These are phyloP conservation scores for Nymphalis io DNA, from an alignment of 1,140 invertebrate genomes.

Conservation along the genomic window DNA sequence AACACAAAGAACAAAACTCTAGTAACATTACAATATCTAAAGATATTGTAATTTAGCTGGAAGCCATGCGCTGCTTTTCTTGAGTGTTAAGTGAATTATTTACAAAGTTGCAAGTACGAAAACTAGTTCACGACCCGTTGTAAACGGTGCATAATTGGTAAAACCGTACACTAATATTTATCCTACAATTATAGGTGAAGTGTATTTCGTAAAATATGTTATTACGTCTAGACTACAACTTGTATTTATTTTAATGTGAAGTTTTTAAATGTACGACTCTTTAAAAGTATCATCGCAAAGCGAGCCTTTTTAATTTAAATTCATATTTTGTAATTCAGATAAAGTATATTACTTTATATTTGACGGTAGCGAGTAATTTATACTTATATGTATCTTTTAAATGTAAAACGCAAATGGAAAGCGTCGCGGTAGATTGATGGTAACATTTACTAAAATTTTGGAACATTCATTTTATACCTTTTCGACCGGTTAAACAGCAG, in stretches of 20 bases:
- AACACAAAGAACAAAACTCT: too few species aligned
- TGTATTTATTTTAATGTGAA: slow-evolving; percentile 11
- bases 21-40: background rate
- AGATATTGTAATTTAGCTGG: slow-evolving; percentile 29
- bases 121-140: slow-evolving; percentile 30
- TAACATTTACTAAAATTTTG: slow-evolving; percentile 53
- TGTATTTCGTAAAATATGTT: slow-evolving; percentile 21
- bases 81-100: slow-evolving; percentile 21
- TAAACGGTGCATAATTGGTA: slow-evolving; percentile 31
- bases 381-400: slow-evolving; percentile 17
- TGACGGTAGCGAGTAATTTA: background rate
- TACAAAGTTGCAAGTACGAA: slow-evolving; percentile 24
- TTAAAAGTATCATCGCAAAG: slow-evolving; percentile 8
- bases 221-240: slow-evolving; percentile 23
- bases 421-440: slow-evolving; percentile 41
- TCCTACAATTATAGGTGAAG: slow-evolving; percentile 26
- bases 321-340: background rate
- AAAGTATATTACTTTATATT: background rate
- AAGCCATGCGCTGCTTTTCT: slow-evolving; percentile 4
- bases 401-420: slow-evolving; percentile 19
- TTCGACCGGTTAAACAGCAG: slow-evolving; percentile 47
- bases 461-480: slow-evolving; percentile 54
- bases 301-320: background rate
- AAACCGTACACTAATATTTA: slow-evolving; percentile 31
- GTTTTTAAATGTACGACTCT: background rate